Percentiles rank a stretch among this genome's conserved stretches.
Evolutionary conservation across 64 coral and sea anemone genomes (phyloP).

Genomic region (Montipora capricornis): DNA sequence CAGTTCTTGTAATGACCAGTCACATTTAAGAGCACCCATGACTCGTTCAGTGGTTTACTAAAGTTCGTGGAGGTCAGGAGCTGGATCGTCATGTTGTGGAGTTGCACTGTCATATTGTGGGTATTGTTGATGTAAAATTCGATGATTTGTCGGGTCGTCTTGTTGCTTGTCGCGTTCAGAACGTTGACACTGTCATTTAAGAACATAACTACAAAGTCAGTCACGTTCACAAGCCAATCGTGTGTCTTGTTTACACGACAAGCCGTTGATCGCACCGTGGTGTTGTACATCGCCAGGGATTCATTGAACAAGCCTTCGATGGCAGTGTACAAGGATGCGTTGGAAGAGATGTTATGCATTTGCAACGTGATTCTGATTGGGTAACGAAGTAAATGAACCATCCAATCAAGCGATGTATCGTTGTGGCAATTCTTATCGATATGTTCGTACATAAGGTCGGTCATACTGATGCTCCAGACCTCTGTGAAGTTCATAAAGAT

Average conservation of each 20-base stretch:
- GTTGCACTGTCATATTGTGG: slow-evolving; percentile 20
- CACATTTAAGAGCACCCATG: slow-evolving; percentile 50
- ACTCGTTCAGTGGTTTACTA: slow-evolving; percentile 52
- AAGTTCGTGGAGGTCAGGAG: slow-evolving; percentile 47
- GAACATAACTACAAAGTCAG: slow-evolving; percentile 60
- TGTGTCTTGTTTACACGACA: slow-evolving; percentile 70
- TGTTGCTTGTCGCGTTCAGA: slow-evolving; percentile 43
- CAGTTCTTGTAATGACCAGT: slow-evolving; percentile 65
- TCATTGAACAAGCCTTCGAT: slow-evolving; percentile 65
- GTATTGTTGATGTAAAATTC: slow-evolving; percentile 56
- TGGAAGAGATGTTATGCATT: slow-evolving; percentile 43
- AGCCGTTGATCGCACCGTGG: slow-evolving; percentile 58
- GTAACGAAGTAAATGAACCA: slow-evolving; percentile 39
- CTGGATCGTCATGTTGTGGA: slow-evolving; percentile 66
- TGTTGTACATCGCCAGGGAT: slow-evolving; percentile 75
- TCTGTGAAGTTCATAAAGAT: slow-evolving; percentile 63
- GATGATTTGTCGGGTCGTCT: slow-evolving; percentile 61
- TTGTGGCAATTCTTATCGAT: slow-evolving; percentile 48
- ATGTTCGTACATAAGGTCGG: slow-evolving; percentile 59
- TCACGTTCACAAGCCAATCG: slow-evolving; percentile 44
- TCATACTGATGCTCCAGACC: slow-evolving; percentile 55
- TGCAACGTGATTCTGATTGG: slow-evolving; percentile 58
- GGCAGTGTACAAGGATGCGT: slow-evolving; percentile 43
- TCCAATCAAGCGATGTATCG: slow-evolving; percentile 52
- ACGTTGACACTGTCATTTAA: slow-evolving; percentile 79